phyloP scores from a whole-genome alignment of 2,113 vertebrate genomes.

The Jaculus jaculus region DNA sequence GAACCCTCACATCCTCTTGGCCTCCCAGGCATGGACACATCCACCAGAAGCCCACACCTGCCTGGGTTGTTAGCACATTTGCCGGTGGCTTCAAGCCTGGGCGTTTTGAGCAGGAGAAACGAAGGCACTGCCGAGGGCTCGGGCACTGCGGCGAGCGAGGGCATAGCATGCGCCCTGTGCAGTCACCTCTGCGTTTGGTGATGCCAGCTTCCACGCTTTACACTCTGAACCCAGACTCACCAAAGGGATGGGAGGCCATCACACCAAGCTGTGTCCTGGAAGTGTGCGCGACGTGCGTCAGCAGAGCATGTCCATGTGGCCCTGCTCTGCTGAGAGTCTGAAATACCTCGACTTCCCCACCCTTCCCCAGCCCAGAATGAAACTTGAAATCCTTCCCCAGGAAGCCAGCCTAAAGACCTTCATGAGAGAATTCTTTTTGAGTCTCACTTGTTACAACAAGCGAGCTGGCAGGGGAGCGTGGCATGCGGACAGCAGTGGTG shows the following conservation, averaged over 20 bases:
- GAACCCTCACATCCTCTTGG: accelerated
- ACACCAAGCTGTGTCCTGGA: neutral
- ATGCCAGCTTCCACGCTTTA: neutral
- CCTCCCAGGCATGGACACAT: neutral
- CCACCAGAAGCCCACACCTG: neutral
- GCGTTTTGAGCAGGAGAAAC: no score
- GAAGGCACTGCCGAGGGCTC: neutral
- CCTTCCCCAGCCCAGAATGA: neutral
- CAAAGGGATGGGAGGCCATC: neutral
- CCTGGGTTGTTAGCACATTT: neutral
- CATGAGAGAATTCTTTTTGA: neutral
- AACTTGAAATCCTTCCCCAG: neutral
- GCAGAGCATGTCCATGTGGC: neutral
- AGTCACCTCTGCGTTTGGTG: neutral
- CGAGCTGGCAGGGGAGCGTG: neutral
- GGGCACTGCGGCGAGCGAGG: no score
- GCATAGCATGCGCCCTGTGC: accelerated
- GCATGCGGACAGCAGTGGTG: accelerated
- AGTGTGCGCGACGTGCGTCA: no score
- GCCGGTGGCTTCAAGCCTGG: no score
- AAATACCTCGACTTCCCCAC: neutral
- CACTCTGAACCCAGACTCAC: neutral
- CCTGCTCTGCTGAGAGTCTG: neutral
- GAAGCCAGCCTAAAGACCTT: neutral
- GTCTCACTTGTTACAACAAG: neutral